Percentiles rank a stretch among this genome's conserved stretches.
phyloP scores from a whole-genome alignment of 92 coral and sea anemone genomes.

The Umimayanthus chanpuru region DNA sequence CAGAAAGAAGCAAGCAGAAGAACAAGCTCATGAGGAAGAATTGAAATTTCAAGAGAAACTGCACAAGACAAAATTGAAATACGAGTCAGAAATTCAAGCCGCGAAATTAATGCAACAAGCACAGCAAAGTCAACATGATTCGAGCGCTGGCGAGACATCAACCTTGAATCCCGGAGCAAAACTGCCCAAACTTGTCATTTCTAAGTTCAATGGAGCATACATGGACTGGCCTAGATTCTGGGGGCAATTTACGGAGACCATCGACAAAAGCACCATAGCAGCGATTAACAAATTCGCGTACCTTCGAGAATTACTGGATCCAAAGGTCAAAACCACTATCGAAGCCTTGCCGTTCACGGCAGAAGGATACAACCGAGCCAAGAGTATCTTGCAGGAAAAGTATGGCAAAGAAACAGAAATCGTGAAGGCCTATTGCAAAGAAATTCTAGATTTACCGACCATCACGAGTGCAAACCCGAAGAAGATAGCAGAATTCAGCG shows the following conservation, averaged over 20 bases:
- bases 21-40: neutral
- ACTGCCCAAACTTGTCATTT: slow-evolving; percentile 47
- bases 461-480: slow-evolving; percentile 39
- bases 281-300: slow-evolving; percentile 55
- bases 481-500: slow-evolving; percentile 53
- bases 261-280: slow-evolving; percentile 46
- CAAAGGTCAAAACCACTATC: slow-evolving; percentile 41
- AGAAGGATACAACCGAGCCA: slow-evolving; percentile 65
- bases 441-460: slow-evolving; percentile 56
- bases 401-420: slow-evolving; percentile 61
- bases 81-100: slow-evolving; percentile 18
- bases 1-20: neutral
- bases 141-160: neutral
- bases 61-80: slow-evolving; percentile 4
- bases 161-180: slow-evolving; percentile 31
- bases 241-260: slow-evolving; percentile 49
- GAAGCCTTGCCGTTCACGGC: slow-evolving; percentile 56
- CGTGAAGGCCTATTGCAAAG: slow-evolving; percentile 52
- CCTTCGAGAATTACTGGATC: slow-evolving; percentile 44
- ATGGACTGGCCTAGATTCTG: slow-evolving; percentile 52
- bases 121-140: neutral
- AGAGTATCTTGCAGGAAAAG: slow-evolving; percentile 50
- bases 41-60: slow-evolving; percentile 12
- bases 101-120: neutral
- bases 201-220: slow-evolving; percentile 41